Evolutionary conservation across 2,888 invertebrate species (phyloP).

Genomic region (Rhagonycha lutea): DNA sequence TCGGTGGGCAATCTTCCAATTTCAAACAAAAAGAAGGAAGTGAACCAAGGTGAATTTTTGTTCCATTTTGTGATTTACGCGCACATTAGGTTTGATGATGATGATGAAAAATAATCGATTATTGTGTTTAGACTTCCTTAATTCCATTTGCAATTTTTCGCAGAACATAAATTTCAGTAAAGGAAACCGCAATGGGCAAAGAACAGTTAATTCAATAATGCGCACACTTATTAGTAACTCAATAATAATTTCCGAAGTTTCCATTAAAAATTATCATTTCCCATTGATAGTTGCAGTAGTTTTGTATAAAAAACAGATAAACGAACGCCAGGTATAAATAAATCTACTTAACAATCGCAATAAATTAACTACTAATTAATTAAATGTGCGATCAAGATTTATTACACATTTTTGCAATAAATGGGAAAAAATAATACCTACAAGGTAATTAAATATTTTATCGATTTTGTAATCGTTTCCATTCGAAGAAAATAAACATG

Average conservation of each 20-base stretch:
- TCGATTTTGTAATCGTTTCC: slow-evolving; percentile 4
- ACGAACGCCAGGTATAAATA: slow-evolving; percentile 3
- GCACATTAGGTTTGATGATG: not conserved
- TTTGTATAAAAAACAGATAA: not conserved
- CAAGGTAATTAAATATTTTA: slow-evolving; percentile 13
- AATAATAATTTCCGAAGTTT: not conserved
- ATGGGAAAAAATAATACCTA: slow-evolving; percentile 4
- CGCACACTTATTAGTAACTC: not conserved
- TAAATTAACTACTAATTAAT: slow-evolving; percentile 24
- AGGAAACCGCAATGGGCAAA: not conserved
- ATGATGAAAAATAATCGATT: not conserved
- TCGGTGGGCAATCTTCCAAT: not conserved
- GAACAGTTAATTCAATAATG: not conserved
- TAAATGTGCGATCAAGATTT: slow-evolving; percentile 16
- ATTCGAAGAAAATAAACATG: not conserved
- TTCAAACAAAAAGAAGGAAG: not conserved
- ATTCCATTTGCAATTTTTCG: not conserved
- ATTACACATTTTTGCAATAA: slow-evolving; percentile 15
- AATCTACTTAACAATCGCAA: slow-evolving; percentile 18
- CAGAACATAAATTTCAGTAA: not conserved
- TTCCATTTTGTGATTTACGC: not conserved
- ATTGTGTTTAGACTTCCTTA: not conserved
- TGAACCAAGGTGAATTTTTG: not conserved
- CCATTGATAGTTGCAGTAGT: not conserved
- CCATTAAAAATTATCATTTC: not conserved